Evolutionary conservation across 2,888 invertebrate species (phyloP).

Genomic region (Hipparchia semele): DNA sequence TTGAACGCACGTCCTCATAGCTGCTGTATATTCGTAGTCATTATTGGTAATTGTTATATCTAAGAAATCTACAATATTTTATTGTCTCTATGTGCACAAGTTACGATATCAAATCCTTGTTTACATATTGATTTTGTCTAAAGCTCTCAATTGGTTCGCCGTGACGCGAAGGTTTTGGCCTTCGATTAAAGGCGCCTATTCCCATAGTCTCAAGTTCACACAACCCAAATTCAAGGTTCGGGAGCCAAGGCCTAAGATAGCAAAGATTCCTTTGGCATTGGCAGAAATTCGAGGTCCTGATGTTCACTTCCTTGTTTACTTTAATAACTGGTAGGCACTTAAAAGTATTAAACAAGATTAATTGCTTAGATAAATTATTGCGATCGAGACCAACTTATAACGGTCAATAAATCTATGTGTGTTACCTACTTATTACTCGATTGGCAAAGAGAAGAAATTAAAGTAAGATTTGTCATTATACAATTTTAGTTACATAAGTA

Average conservation of each 20-base stretch:
- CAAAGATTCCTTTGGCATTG: slow-evolving; percentile 14
- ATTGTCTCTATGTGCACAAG: slow-evolving; percentile 17
- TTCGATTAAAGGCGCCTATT: slow-evolving; percentile 29
- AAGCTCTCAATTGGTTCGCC: slow-evolving; percentile 25
- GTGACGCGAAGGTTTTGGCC: slow-evolving; percentile 35
- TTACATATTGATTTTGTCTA: slow-evolving; percentile 32
- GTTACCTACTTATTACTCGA: slow-evolving; percentile 4
- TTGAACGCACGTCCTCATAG: too few relatives aligned
- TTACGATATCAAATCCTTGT: slow-evolving; percentile 24
- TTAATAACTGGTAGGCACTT: background rate
- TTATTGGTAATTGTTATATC: too few relatives aligned
- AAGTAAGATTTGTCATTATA: slow-evolving; percentile 5
- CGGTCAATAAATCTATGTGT: background rate
- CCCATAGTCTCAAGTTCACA: slow-evolving; percentile 25
- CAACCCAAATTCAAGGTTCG: slow-evolving; percentile 23
- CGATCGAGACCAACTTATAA: background rate
- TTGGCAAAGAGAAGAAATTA: slow-evolving; percentile 6
- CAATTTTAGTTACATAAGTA: slow-evolving; percentile 7
- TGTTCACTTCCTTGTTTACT: slow-evolving; percentile 15
- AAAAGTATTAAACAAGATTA: background rate
- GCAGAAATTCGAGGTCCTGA: background rate
- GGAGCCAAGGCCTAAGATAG: slow-evolving; percentile 11
- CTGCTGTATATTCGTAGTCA: too few relatives aligned
- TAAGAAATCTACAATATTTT: background rate
- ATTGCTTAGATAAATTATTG: slow-evolving; percentile 6